These are phyloP conservation scores for Actinia tenebrosa DNA, from an alignment of 64 coral and sea anemone species.

Conservation along the genomic window DNA sequence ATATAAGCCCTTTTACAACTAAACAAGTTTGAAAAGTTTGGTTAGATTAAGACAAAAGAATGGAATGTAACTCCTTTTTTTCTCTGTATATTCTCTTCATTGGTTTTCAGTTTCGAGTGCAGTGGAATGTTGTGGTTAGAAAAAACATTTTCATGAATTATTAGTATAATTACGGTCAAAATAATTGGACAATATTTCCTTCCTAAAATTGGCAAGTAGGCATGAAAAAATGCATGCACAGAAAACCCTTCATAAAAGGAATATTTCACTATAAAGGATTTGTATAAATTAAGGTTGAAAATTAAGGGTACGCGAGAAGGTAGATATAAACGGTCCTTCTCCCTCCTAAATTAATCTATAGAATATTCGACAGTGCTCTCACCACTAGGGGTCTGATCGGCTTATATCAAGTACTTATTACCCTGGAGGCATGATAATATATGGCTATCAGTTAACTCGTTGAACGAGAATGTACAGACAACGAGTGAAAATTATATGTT, in stretches of 20 bases:
- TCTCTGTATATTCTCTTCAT: not conserved
- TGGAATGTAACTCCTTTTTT: not conserved
- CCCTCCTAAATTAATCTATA: not conserved
- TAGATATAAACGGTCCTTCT: not conserved
- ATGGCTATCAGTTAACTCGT: not conserved
- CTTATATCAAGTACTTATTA: not conserved
- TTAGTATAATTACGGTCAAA: not conserved
- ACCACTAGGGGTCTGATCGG: conserved; percentile 13
- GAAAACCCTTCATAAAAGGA: not conserved
- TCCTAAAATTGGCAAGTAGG: not conserved
- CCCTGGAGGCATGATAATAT: conserved; percentile 2
- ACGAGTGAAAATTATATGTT: not conserved
- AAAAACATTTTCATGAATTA: not conserved
- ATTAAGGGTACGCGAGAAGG: not conserved
- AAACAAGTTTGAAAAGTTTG: not conserved
- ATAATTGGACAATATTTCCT: not conserved
- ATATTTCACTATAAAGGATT: not conserved
- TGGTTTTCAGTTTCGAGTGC: not conserved
- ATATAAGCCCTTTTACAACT: not conserved
- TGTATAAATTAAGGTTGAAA: not conserved
- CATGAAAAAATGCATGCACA: not conserved
- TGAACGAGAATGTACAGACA: not conserved
- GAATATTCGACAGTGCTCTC: not conserved
- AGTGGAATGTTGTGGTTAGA: conserved; percentile 1
- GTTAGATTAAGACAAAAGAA: not conserved